Percentiles rank a stretch among this genome's conserved stretches.
Evolutionary conservation across 2,888 invertebrate genomes (phyloP).

Genomic region (Ornithoptera alexandrae): DNA sequence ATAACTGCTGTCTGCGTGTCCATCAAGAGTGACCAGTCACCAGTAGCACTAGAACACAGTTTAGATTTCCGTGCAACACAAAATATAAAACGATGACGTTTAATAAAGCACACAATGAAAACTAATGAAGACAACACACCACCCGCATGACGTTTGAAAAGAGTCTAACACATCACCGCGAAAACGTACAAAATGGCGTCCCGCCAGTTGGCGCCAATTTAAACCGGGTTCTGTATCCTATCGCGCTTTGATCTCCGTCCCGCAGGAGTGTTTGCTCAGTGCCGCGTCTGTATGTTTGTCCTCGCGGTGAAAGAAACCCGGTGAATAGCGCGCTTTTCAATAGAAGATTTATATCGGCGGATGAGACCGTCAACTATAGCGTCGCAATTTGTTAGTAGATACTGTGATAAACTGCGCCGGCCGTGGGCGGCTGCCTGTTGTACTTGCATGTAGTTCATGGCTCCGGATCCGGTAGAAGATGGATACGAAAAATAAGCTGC

Average conservation of each 20-base stretch:
- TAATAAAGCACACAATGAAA: background rate
- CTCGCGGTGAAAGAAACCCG: conserved; percentile 60
- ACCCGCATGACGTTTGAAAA: background rate
- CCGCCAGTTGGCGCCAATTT: conserved; percentile 75
- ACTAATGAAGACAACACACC: conserved; percentile 2
- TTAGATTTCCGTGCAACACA: no score
- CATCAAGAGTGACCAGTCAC: no score
- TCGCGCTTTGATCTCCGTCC: conserved; percentile 75
- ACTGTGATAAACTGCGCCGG: conserved; percentile 51
- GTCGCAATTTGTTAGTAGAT: conserved; percentile 76
- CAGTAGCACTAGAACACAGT: no score
- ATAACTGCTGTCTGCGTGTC: no score
- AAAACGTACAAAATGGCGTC: conserved; percentile 70
- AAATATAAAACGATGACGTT: background rate
- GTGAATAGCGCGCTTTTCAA: conserved; percentile 56
- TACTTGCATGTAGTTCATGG: background rate
- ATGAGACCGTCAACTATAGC: conserved; percentile 59
- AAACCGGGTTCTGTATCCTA: conserved; percentile 69
- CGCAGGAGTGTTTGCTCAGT: conserved; percentile 62
- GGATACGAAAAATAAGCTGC: conserved; percentile 7
- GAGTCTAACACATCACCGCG: conserved; percentile 37
- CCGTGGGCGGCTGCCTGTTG: conserved; percentile 2
- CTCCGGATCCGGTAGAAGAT: background rate
- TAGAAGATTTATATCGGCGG: conserved; percentile 74
- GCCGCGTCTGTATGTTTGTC: conserved; percentile 67